Conservation (phyloP, 2,888 invertebrate species). For the Muschampia plurimacula region DNA sequence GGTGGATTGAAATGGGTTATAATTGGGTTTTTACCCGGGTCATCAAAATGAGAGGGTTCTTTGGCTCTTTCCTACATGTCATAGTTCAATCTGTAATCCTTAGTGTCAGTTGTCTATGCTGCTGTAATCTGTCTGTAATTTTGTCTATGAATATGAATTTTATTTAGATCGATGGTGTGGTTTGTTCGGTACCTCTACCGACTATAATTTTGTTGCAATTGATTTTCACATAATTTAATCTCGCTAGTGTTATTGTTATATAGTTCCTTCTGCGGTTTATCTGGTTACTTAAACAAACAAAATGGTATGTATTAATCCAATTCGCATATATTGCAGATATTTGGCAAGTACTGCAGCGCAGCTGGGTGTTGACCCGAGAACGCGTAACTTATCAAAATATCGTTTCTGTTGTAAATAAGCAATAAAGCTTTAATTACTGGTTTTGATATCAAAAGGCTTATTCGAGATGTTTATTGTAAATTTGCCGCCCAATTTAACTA, state of each 20-base stretch:
- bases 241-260: slow-evolving; percentile 20
- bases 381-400: slow-evolving; percentile 22
- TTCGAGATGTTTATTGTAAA: background rate
- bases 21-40: too few species aligned
- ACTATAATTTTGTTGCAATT: slow-evolving; percentile 40
- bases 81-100: too few species aligned
- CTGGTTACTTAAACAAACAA: slow-evolving; percentile 41
- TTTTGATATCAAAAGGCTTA: background rate
- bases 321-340: slow-evolving; percentile 30
- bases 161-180: slow-evolving; percentile 56
- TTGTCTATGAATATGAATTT: slow-evolving; percentile 36
- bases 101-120: too few species aligned
- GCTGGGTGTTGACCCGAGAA: slow-evolving; percentile 34
- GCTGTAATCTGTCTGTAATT: too few species aligned
- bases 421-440: background rate
- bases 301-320: slow-evolving; percentile 43
- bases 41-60: too few species aligned
- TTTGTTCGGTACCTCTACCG: background rate
- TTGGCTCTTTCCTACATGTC: too few species aligned
- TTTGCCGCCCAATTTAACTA: slow-evolving; percentile 7
- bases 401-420: slow-evolving; percentile 16
- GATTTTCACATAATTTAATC: slow-evolving; percentile 18
- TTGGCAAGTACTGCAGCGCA: slow-evolving; percentile 33
- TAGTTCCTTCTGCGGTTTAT: slow-evolving; percentile 29
- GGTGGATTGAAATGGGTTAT: too few species aligned